Evolutionary conservation across 2,797 vertebrate genomes (phyloP).

Genomic region (Epinephelus malabaricus): DNA sequence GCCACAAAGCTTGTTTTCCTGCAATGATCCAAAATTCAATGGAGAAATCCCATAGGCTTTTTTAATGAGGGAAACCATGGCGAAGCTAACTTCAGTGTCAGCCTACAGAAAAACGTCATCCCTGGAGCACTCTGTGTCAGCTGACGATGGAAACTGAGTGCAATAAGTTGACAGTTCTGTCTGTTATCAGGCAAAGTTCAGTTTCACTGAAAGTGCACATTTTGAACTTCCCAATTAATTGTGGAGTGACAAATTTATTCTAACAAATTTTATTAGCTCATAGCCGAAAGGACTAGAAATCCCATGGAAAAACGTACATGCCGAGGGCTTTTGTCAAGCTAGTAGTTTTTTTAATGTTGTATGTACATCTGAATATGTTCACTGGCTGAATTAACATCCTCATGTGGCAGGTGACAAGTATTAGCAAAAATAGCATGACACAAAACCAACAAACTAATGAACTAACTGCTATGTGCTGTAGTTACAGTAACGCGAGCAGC

Average conservation of each 20-base stretch:
- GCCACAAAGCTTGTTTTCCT: no score
- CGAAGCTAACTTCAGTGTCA: no score
- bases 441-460: background rate
- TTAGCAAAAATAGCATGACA: background rate
- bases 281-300: background rate
- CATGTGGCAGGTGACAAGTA: background rate
- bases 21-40: no score
- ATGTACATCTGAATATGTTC: background rate
- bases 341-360: background rate
- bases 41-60: no score
- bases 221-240: background rate
- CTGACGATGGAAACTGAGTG: no score
- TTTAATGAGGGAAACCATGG: no score
- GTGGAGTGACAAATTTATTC: background rate
- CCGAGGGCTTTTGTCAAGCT: background rate
- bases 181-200: background rate
- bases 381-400: background rate
- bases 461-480: background rate
- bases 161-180: no score
- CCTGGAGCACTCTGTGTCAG: no score
- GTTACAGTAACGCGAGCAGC: background rate
- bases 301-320: background rate
- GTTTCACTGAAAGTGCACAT: background rate
- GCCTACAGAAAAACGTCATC: no score
- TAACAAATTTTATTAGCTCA: background rate